These are phyloP conservation scores for Eumerus sabulonum DNA, from an alignment of 2,888 invertebrate genomes.

Conservation along the genomic window DNA sequence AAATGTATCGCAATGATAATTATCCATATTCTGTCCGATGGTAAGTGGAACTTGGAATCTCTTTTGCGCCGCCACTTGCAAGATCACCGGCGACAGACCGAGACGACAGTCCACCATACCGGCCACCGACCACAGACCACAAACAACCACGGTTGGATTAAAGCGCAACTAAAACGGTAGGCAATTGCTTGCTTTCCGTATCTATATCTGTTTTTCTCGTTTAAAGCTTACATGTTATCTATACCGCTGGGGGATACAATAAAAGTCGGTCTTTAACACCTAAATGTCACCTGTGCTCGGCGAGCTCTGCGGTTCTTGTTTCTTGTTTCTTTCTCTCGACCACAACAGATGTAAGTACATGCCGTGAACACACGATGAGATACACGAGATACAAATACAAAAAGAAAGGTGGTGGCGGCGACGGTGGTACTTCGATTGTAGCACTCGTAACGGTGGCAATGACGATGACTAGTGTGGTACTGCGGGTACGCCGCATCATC, in stretches of 20 bases:
- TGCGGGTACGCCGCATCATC: slow-evolving; percentile 10
- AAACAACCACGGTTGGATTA: no score
- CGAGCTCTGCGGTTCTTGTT: slow-evolving; percentile 38
- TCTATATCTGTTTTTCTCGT: slow-evolving; percentile 39
- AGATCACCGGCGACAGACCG: not conserved
- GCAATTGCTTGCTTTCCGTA: not conserved
- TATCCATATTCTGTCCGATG: slow-evolving; percentile 56
- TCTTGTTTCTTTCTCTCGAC: slow-evolving; percentile 2
- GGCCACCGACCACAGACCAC: no score
- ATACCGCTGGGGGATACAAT: slow-evolving; percentile 58
- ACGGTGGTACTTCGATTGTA: slow-evolving; percentile 23
- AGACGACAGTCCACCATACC: not conserved
- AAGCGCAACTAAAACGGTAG: slow-evolving; percentile 25
- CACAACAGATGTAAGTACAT: slow-evolving; percentile 62
- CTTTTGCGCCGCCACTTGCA: slow-evolving; percentile 24
- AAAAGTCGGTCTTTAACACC: slow-evolving; percentile 69
- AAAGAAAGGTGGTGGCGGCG: slow-evolving; percentile 54
- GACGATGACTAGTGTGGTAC: no score
- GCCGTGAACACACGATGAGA: slow-evolving; percentile 51
- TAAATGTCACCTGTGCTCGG: slow-evolving; percentile 66
- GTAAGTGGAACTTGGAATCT: slow-evolving; percentile 44
- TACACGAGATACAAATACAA: slow-evolving; percentile 58
- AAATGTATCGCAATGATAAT: slow-evolving; percentile 66
- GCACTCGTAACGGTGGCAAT: not conserved
- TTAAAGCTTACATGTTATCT: slow-evolving; percentile 43